Percentiles rank a stretch among this genome's conserved stretches.
Conservation (phyloP, 2,113 vertebrate species). For the Rhinolophus ferrumequinum region DNA sequence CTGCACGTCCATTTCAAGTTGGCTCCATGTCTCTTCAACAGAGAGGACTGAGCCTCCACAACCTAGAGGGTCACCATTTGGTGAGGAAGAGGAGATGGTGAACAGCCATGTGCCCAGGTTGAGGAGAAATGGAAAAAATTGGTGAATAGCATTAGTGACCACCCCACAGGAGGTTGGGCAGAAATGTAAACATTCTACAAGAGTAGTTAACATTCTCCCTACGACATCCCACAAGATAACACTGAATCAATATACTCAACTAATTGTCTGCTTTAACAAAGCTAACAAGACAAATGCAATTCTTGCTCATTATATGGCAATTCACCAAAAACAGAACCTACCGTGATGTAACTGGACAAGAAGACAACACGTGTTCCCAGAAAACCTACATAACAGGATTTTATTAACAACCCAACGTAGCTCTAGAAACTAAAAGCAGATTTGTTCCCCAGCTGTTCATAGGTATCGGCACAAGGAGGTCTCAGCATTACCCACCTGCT, state of each 20-base stretch:
- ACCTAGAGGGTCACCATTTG: not conserved
- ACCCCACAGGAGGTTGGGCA: not conserved
- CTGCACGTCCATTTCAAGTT: not conserved
- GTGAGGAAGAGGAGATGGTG: not conserved
- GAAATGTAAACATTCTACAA: not conserved
- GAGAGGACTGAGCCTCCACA: not conserved
- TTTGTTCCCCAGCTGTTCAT: conserved; percentile 66
- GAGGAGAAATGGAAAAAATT: not conserved
- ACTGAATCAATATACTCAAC: not conserved
- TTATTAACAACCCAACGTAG: conserved; percentile 23
- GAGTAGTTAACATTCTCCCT: not conserved
- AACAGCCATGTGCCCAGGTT: not conserved
- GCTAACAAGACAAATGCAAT: not conserved
- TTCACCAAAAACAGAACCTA: not conserved
- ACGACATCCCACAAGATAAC: not conserved
- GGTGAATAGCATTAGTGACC: not conserved
- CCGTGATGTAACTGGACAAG: conserved; percentile 5
- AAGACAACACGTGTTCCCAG: not conserved
- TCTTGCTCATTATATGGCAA: not conserved
- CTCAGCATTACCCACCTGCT: not conserved
- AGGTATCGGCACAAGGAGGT: conserved; percentile 2
- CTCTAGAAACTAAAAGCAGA: conserved; percentile 53
- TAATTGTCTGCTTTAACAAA: not conserved
- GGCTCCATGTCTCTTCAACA: not conserved
- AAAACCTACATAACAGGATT: conserved; percentile 26